These are phyloP conservation scores for Erebia aethiops DNA, from an alignment of 2,888 invertebrate species.

Conservation along the genomic window DNA sequence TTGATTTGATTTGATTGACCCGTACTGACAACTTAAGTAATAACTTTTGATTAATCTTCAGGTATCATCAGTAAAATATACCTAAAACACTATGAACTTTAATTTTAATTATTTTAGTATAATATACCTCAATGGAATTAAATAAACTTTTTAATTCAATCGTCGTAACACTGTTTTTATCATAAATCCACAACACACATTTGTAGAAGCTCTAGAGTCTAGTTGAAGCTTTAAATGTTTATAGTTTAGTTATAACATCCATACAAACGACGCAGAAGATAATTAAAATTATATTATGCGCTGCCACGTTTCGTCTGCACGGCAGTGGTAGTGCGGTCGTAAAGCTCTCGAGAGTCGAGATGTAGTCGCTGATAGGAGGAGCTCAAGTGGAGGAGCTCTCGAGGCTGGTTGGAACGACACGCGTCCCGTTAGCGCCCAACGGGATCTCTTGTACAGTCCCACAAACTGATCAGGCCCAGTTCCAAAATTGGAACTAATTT, in stretches of 20 bases:
- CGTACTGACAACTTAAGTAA: too few species aligned
- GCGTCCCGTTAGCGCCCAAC: neutral
- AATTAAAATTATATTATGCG: neutral
- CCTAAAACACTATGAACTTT: too few species aligned
- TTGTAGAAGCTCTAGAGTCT: neutral
- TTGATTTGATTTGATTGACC: too few species aligned
- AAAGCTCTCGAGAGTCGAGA: slow-evolving; percentile 3
- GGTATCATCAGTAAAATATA: too few species aligned
- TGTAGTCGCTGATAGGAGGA: neutral
- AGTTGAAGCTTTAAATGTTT: neutral
- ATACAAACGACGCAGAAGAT: neutral
- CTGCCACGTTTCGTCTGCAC: neutral
- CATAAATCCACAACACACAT: neutral
- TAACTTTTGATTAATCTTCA: too few species aligned
- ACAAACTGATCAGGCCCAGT: neutral
- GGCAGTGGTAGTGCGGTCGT: neutral
- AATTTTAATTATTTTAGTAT: too few species aligned
- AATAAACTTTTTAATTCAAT: too few species aligned
- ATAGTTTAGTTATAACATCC: neutral
- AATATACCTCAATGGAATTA: too few species aligned
- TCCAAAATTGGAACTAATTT: too few species aligned
- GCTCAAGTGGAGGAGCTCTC: neutral
- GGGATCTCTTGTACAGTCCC: neutral
- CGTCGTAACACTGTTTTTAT: too few species aligned
- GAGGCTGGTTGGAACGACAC: neutral